Base-by-base conservation (phyloP, 35 echinoderm and acorn worm species). In the Ophioderma brevispina region DNA sequence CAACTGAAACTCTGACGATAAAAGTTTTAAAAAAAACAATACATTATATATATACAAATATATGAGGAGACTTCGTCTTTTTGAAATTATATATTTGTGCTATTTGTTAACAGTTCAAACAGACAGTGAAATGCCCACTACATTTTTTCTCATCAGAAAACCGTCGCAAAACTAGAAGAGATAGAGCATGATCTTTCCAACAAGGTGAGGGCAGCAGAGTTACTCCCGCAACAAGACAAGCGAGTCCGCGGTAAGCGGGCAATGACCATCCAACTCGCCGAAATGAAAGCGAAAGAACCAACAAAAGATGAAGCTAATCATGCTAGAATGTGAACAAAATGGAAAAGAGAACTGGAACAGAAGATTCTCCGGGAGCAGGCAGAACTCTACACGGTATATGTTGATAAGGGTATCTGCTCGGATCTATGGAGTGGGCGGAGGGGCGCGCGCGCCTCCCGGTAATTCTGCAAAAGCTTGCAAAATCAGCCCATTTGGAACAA, bases 121-220 rank as follows among this genome's bases (percentile, higher is more conserved):
- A n/a, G n/a, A n/a, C n/a, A n/a, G n/a, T n/a, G n/a, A n/a, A n/a
- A n/a, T n/a, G n/a, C n/a, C n/a, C n/a, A n/a, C n/a, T n/a, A 40
- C 1, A n/a, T 19, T 85, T 38, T 38, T 55, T 39, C 23, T 59
- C 40, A 49, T 38, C 87, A 98, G 96, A 94, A 82, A 84, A 91
- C 87, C 0, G 96, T 98, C 14, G 86, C 82, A 64, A 98, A 98
- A 86, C 93, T 89, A 19, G 96, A 98, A 49, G 96, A 98, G 75
- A 92, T 94, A 5, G 96, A 98, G 56, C 92, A 98, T 35, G 86
- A 91, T 78, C 82, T 98, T 19, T 98, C 90, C 36, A 98, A 92
- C 84, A 82, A 80, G 17, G 96, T 98, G 13, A 36, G 96, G 32
- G 87, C 90, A 36, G 82, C 92, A 4, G 96, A 98, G 75, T 89